Evolutionary conservation across 2,888 invertebrate genomes (phyloP), one percentile per base, ranked within the genome.

Genomic region (Azorinus chamasolen): DNA sequence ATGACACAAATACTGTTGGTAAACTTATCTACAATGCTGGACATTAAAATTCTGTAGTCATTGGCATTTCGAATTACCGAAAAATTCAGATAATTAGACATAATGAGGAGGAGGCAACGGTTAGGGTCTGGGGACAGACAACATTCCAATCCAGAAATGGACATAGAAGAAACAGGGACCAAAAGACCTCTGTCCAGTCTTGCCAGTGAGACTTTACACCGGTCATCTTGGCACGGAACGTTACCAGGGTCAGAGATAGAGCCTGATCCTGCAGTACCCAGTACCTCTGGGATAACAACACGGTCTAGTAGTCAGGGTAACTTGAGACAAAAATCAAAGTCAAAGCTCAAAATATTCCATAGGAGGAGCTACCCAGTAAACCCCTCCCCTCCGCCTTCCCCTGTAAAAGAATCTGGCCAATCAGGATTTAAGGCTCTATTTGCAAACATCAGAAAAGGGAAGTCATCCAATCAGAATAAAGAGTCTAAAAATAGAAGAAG

Each of bases 211-310:
- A 25, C 18, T 20, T 20, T 45, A 14, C 64, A 70, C 46, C 64
- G 80, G 27, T 64, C 80, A 3, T 81, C 81, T n/a, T 81, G 81
- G 81, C 81, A 77, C 68, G 77, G 81, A 16, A 50, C 73, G 10
- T 63, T 57, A 37, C 55, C 32, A 25, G 25, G n/a, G 16, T 22
- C 53, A 58, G 48, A 6, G 10, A 22, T 46, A 24, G 59, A 59
- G 20, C 59, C 45, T 25, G 32, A 32, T 32, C 5, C 32, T 32
- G 32, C 32, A 32, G 32, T 32, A 55, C 55, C 46, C 6, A 39
- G 27, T 12, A 25, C 65, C 27, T 57, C 65, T 24, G 57, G 63
- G 27, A 50, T 50, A 39, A 63, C 55, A 8, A 32, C 41, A 41
- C 48, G 71, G 50, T 71, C 71, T 51, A n/a, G 25, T 16, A 71